phyloP scores from a whole-genome alignment of 2,797 vertebrate species.

The Diplodus puntazzo region DNA sequence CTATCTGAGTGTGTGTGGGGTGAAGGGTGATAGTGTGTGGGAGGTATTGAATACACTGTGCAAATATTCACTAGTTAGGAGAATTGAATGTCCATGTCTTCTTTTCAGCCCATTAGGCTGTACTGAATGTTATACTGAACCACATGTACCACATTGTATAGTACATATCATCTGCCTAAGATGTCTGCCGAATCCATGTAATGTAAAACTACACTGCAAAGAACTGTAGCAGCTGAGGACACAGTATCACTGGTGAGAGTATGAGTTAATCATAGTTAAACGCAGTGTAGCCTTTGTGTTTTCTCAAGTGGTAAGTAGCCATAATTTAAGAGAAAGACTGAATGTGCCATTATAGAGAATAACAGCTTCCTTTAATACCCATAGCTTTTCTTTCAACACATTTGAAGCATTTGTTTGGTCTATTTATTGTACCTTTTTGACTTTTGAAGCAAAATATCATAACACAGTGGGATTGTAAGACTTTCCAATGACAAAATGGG shows the following conservation, averaged over 20 bases:
- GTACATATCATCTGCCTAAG: neutral
- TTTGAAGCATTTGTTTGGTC: too few relatives aligned
- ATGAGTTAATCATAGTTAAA: too few relatives aligned
- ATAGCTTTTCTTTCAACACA: too few relatives aligned
- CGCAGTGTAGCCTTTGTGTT: too few relatives aligned
- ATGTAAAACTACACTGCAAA: neutral
- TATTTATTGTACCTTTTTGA: too few relatives aligned
- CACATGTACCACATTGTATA: neutral
- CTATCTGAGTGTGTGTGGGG: conserved; percentile 44
- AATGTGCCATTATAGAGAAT: too few relatives aligned
- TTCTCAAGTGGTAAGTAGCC: neutral
- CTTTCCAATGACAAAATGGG: too few relatives aligned
- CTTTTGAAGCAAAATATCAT: too few relatives aligned
- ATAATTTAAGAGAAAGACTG: neutral
- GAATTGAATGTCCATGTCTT: conserved; percentile 18
- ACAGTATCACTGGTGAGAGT: too few relatives aligned
- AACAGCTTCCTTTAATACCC: too few relatives aligned
- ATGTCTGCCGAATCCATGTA: neutral
- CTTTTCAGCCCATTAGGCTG: conserved; percentile 15
- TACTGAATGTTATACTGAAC: conserved; percentile 18
- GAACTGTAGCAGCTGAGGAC: neutral
- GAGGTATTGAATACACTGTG: conserved; percentile 39
- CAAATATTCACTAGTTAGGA: conserved; percentile 35
- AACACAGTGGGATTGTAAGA: too few relatives aligned
- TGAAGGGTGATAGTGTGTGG: conserved; percentile 57